phyloP scores from a whole-genome alignment of 1,140 invertebrate genomes.

The Neodiprion virginianus region DNA sequence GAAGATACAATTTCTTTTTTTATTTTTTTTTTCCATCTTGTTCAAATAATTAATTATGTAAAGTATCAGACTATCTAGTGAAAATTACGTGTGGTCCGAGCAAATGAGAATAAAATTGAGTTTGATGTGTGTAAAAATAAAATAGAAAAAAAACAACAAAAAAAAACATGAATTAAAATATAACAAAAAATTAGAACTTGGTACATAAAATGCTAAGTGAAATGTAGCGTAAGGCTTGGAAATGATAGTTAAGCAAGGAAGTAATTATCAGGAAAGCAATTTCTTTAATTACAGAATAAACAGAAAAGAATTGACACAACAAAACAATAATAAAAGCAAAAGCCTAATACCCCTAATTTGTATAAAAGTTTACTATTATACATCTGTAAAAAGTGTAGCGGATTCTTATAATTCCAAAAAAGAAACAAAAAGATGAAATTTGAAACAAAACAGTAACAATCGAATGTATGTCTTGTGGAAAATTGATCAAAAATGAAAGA shows the following conservation, averaged over 20 bases:
- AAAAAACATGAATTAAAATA: background rate
- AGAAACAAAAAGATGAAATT: background rate
- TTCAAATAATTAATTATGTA: background rate
- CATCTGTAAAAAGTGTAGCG: background rate
- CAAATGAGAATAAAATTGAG: background rate
- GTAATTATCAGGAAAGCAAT: constrained; percentile 22
- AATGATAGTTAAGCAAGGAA: constrained; percentile 5
- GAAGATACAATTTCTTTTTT: no score
- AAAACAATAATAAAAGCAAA: constrained; percentile 17
- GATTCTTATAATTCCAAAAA: background rate
- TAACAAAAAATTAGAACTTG: background rate
- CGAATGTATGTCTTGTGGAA: background rate
- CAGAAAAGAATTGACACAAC: constrained; percentile 18
- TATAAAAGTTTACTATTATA: constrained; percentile 27
- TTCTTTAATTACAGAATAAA: constrained; percentile 13
- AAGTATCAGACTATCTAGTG: background rate
- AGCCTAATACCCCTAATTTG: constrained; percentile 25
- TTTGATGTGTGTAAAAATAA: background rate
- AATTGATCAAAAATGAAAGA: background rate
- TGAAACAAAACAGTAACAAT: no score
- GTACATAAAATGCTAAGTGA: background rate
- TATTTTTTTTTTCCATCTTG: background rate
- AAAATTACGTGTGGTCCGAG: background rate
- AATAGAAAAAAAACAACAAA: background rate
- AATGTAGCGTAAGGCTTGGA: background rate